Percentiles rank a stretch among this genome's conserved stretches.
phyloP scores from a whole-genome alignment of 2,888 invertebrate genomes.

The Heliconius erato region DNA sequence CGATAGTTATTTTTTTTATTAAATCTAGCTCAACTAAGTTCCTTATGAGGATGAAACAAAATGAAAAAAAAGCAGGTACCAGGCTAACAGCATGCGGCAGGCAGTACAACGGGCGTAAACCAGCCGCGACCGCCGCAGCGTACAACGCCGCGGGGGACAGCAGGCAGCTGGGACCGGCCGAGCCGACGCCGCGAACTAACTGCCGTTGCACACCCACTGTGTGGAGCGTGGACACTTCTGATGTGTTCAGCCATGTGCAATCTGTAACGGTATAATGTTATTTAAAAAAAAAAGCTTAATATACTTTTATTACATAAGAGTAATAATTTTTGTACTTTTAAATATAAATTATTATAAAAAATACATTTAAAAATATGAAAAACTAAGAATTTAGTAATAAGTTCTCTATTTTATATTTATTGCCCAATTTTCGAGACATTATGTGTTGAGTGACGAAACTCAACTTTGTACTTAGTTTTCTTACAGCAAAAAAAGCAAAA shows the following conservation, averaged over 20 bases:
- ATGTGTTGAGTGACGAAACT: not conserved
- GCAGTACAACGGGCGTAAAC: constrained; percentile 84
- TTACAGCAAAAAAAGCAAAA: too few relatives aligned
- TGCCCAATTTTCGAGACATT: not conserved
- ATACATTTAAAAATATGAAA: too few relatives aligned
- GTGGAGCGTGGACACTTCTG: constrained; percentile 78
- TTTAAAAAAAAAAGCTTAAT: too few relatives aligned
- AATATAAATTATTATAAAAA: too few relatives aligned
- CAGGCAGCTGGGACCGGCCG: constrained; percentile 86
- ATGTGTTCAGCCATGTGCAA: constrained; percentile 85
- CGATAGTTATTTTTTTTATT: too few relatives aligned
- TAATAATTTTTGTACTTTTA: too few relatives aligned
- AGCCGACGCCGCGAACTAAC: constrained; percentile 85
- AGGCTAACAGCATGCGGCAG: constrained; percentile 62
- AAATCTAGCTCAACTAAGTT: too few relatives aligned
- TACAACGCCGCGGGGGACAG: constrained; percentile 87
- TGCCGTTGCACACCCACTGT: constrained; percentile 88
- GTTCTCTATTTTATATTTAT: too few relatives aligned
- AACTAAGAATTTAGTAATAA: too few relatives aligned
- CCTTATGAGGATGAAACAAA: not conserved
- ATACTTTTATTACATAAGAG: too few relatives aligned
- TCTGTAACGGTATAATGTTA: constrained; percentile 63
- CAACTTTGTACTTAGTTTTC: not conserved
- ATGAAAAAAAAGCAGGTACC: not conserved
- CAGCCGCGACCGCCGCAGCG: constrained; percentile 84